Conservation (phyloP, 2,113 vertebrate genomes). For the Bettongia penicillata region DNA sequence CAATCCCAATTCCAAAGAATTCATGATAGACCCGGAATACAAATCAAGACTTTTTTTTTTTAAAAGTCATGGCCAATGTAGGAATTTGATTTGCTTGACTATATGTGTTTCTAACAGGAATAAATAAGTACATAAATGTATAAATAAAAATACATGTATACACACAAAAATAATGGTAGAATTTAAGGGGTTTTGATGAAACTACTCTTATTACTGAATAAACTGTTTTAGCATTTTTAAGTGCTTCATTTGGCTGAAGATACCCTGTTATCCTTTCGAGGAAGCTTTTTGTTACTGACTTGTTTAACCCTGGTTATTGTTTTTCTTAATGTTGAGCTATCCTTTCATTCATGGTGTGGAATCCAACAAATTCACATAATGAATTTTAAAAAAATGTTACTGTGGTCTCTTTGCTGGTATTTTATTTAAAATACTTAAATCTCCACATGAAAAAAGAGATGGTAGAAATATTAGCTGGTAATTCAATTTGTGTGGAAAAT, state of each 20-base stretch:
- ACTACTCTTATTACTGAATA: background rate
- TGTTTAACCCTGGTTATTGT: background rate
- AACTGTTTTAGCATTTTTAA: background rate
- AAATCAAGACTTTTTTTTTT: background rate
- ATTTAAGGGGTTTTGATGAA: background rate
- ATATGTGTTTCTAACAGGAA: background rate
- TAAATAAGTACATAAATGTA: background rate
- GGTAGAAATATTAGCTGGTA: background rate
- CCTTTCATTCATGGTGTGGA: background rate
- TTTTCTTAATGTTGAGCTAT: background rate
- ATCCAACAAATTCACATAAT: background rate
- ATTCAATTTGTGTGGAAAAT: background rate
- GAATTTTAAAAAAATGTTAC: background rate
- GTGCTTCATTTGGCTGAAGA: background rate
- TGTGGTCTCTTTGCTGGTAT: background rate
- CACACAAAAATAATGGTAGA: background rate
- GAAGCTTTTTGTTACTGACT: background rate
- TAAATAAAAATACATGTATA: background rate
- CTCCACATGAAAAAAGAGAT: background rate
- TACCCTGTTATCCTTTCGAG: background rate
- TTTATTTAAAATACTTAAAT: background rate
- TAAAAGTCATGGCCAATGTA: background rate
- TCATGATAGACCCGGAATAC: background rate
- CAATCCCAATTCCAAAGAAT: background rate
- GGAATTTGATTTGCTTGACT: background rate